Evolutionary conservation across 1,140 invertebrate genomes (phyloP).

Genomic region (Anthonomus grandis): DNA sequence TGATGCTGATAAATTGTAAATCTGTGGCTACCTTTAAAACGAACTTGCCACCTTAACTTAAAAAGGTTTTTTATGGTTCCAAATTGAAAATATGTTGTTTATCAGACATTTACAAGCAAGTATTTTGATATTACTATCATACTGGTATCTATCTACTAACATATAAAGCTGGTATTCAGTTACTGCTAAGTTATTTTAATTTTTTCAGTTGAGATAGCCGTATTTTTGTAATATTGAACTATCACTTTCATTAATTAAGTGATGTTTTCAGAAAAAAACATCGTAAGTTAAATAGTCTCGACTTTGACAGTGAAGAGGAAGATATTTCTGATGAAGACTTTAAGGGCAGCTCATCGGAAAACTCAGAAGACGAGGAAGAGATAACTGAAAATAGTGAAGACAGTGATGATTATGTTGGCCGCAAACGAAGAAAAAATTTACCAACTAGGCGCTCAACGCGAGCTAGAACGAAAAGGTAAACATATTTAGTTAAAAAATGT

Average conservation of each 20-base stretch:
- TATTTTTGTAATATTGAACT: no score
- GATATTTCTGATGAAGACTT: slow-evolving; percentile 82
- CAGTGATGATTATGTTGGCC: slow-evolving; percentile 55
- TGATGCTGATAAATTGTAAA: no score
- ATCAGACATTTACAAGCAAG: neutral
- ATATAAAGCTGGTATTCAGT: neutral
- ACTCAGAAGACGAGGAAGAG: slow-evolving; percentile 52
- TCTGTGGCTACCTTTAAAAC: no score
- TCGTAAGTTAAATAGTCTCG: slow-evolving; percentile 74
- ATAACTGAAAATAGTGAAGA: slow-evolving; percentile 58
- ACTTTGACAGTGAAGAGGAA: slow-evolving; percentile 77
- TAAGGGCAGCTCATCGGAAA: slow-evolving; percentile 56
- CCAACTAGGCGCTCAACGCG: slow-evolving; percentile 58
- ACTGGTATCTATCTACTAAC: neutral
- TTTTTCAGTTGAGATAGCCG: no score
- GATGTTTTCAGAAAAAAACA: slow-evolving; percentile 63
- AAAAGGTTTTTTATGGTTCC: no score
- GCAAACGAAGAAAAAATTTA: slow-evolving; percentile 46
- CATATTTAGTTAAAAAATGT: neutral
- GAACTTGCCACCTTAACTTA: no score
- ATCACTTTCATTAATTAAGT: slow-evolving; percentile 30
- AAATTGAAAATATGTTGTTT: no score
- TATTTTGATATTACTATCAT: neutral
- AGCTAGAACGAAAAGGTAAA: slow-evolving; percentile 46
- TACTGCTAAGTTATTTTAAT: no score